phyloP scores from a whole-genome alignment of 2,113 vertebrate genomes.

The Ophthalmolycus amberensis region DNA sequence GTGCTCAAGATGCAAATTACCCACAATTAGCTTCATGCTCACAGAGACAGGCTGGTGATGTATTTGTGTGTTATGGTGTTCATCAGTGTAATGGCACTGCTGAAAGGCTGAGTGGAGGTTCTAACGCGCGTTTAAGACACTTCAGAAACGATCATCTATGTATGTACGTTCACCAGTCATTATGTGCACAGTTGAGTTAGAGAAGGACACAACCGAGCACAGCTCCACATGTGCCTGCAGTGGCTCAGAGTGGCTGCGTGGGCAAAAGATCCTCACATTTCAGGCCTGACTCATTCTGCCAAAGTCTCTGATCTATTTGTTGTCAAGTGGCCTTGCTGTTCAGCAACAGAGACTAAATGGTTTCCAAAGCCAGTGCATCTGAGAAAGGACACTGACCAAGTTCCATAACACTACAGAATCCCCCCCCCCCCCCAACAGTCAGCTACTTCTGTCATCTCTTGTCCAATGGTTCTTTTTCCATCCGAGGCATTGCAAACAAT shows the following conservation, averaged over 20 bases:
- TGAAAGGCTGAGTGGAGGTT: conserved; percentile 20
- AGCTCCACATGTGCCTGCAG: conserved; percentile 12
- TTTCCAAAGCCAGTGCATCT: conserved; percentile 17
- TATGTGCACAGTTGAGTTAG: conserved; percentile 10
- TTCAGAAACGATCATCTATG: neutral
- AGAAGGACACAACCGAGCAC: conserved; percentile 29
- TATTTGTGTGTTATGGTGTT: conserved; percentile 7
- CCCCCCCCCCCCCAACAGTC: neutral
- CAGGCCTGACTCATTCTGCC: conserved; percentile 51
- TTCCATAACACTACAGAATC: conserved; percentile 5
- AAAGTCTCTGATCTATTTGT: conserved; percentile 45
- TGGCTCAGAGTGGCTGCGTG: conserved; percentile 60
- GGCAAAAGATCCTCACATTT: conserved; percentile 58
- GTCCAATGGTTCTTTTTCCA: neutral
- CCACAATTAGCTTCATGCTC: conserved; percentile 28
- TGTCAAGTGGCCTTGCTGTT: conserved; percentile 50
- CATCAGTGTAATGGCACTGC: neutral
- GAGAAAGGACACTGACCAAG: conserved; percentile 29
- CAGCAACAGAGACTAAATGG: conserved; percentile 15
- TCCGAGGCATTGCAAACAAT: neutral
- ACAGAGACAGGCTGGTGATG: neutral
- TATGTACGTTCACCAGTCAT: neutral
- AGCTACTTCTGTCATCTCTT: neutral
- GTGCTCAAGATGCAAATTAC: conserved; percentile 57
- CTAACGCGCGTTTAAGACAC: neutral